phyloP scores from a whole-genome alignment of 2,888 invertebrate species.

The Nebria brevicollis region DNA sequence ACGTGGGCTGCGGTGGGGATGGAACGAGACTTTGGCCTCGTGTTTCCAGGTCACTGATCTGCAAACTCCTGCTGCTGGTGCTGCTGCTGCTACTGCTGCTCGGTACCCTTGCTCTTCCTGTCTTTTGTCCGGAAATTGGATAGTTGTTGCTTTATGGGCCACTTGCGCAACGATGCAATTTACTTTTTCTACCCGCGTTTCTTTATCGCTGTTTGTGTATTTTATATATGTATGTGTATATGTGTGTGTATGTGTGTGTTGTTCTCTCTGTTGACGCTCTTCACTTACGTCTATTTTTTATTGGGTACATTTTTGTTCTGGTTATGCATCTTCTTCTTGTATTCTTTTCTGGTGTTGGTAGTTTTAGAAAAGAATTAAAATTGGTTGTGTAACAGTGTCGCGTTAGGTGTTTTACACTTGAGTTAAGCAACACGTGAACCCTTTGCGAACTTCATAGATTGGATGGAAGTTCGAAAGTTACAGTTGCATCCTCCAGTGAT shows the following conservation, averaged over 20 bases:
- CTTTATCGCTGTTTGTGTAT: conserved; percentile 9
- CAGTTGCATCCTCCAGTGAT: background rate
- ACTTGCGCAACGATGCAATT: conserved; percentile 57
- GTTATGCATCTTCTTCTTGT: background rate
- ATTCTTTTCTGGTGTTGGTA: too few relatives aligned
- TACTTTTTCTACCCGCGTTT: conserved; percentile 53
- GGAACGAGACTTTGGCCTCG: background rate
- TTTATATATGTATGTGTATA: background rate
- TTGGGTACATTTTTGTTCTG: background rate
- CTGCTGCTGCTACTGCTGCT: conserved; percentile 5
- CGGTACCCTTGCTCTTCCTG: background rate
- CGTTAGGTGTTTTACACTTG: background rate
- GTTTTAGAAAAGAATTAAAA: too few relatives aligned
- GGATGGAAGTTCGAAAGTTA: background rate
- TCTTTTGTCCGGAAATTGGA: conserved; percentile 58
- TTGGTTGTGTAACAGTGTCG: background rate
- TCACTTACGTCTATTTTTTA: background rate
- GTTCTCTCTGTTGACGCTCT: background rate
- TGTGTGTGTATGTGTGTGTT: background rate
- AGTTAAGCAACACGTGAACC: background rate
- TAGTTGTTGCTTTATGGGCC: conserved; percentile 62
- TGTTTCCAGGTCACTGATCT: conserved; percentile 41
- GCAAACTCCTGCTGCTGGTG: conserved; percentile 23
- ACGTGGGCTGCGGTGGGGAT: background rate
- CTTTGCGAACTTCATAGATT: background rate